Percentiles rank a stretch among this genome's conserved stretches.
These are phyloP conservation scores for Phalacrocorax brasilianus DNA, from an alignment of 2,113 vertebrate genomes.

Conservation along the genomic window DNA sequence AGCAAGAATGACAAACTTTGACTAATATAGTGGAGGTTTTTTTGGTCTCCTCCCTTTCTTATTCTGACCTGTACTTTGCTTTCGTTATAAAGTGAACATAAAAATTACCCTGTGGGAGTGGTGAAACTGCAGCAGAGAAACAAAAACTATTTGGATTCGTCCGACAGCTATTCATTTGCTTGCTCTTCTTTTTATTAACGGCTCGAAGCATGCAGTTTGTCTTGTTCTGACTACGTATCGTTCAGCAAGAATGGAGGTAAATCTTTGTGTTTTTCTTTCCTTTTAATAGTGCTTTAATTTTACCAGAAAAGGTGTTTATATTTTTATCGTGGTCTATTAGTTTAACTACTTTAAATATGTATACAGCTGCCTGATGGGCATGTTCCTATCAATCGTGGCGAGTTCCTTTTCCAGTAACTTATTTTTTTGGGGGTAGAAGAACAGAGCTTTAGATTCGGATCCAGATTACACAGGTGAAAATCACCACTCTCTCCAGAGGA, in stretches of 20 bases:
- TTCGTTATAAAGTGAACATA: slow-evolving; percentile 67
- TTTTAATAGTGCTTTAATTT: neutral
- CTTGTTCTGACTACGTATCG: neutral
- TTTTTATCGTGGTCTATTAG: neutral
- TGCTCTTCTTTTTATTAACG: slow-evolving; percentile 44
- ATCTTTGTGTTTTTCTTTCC: neutral
- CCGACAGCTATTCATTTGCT: slow-evolving; percentile 42
- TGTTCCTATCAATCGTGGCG: fast-evolving
- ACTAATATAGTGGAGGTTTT: neutral
- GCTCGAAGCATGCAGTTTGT: slow-evolving; percentile 20
- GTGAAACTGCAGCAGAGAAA: slow-evolving; percentile 63
- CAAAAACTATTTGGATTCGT: slow-evolving; percentile 57
- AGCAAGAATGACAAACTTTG: neutral
- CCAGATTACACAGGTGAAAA: neutral
- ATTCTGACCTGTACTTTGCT: slow-evolving; percentile 72
- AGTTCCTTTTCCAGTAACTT: neutral
- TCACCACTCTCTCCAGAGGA: neutral
- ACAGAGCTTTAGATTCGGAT: neutral
- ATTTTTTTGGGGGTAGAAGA: neutral
- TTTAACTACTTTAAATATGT: neutral
- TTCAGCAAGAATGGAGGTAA: slow-evolving; percentile 38
- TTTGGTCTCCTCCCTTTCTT: slow-evolving; percentile 58
- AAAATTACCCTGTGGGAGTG: slow-evolving; percentile 60
- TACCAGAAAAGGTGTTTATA: neutral
- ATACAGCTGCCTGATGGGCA: neutral